A percentile compares a stretch with the other conserved stretches of the same genome.
Evolutionary conservation across 2,888 invertebrate genomes (phyloP).

Genomic region (Diadromus collaris): DNA sequence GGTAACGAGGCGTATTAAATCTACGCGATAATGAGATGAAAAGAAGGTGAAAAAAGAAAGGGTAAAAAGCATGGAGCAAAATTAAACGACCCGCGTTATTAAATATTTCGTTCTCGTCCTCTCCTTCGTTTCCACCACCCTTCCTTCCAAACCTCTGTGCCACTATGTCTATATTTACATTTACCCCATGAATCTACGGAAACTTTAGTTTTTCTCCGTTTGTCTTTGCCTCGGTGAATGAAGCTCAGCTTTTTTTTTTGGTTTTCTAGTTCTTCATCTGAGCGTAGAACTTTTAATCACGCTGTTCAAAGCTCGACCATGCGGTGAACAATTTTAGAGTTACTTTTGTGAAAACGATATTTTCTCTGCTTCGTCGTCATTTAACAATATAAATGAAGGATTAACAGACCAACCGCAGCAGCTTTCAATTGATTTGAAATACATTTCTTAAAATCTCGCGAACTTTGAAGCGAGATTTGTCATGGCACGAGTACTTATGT

Average conservation of each 20-base stretch:
- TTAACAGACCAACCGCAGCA: too few relatives aligned
- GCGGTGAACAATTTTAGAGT: background rate
- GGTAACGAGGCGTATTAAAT: slow-evolving; percentile 51
- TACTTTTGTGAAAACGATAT: background rate
- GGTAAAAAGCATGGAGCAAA: slow-evolving; percentile 36
- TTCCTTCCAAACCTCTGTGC: slow-evolving; percentile 14
- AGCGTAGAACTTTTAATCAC: slow-evolving; percentile 37
- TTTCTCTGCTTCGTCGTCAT: too few relatives aligned
- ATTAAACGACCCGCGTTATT: slow-evolving; percentile 53
- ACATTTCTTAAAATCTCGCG: too few relatives aligned
- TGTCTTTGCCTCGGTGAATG: slow-evolving; percentile 40
- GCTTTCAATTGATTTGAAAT: too few relatives aligned
- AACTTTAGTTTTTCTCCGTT: slow-evolving; percentile 43
- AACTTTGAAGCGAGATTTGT: slow-evolving; percentile 5
- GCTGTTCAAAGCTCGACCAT: background rate
- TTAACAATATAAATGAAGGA: too few relatives aligned
- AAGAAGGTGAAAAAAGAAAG: slow-evolving; percentile 14
- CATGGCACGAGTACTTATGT: slow-evolving; percentile 44
- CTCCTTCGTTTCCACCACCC: slow-evolving; percentile 3
- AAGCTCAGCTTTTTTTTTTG: slow-evolving; percentile 30
- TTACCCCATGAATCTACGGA: slow-evolving; percentile 50
- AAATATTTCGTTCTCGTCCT: slow-evolving; percentile 51
- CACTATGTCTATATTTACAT: slow-evolving; percentile 43
- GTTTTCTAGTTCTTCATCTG: slow-evolving; percentile 12
- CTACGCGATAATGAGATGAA: slow-evolving; percentile 54